Evolutionary conservation across 2,797 vertebrate genomes (phyloP), one percentile per base, ranked within the genome.

Genomic region (Etheostoma perlongum): DNA sequence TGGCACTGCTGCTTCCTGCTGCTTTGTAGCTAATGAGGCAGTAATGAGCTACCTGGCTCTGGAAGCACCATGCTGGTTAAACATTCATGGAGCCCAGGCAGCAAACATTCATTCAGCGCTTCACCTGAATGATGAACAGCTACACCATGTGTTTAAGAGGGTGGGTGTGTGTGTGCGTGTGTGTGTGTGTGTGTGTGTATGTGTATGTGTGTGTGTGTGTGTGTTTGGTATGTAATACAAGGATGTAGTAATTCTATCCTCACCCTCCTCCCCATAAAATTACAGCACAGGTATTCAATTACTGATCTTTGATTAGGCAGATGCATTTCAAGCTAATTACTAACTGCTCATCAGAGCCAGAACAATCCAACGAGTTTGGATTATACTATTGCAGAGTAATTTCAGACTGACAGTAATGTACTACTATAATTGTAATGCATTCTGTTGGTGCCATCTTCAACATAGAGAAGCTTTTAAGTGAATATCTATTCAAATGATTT

Each of bases 281-380:
- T 92, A 93, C 92, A 93, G 87, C 54, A 71, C 85, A 87, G 76
- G 92, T 88, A 91, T 97, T 94, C 83, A 5, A 47, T 97, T 97
- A 96, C 92, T 95, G 96, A 97, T 95, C 95, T 96, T 95, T 95
- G 95, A 95, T 95, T 96, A 94, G 96, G 57, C 27, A 18, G 91
- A 91, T 91, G 91, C 40, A 18, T 92, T 94, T 86, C 91, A 81
- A 74, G 84, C 89, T 93, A 92, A 95, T 94, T 90, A 86, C 67
- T 2, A 79, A 62, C 80, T 27, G 36, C 23, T 61, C 69, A 81
- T 83, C 66, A 78, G 76, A 72, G 67, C 72, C 40, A 54, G 6
- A 40, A 25, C 13, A 4, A 76, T 14, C 21, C 57, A n/a, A 46
- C 12, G 33, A 5, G 19, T 71, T 67, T 60, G 33, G 58, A 70